Conservation (phyloP, 2,113 vertebrate genomes). For the Semicossyphus pulcher region DNA sequence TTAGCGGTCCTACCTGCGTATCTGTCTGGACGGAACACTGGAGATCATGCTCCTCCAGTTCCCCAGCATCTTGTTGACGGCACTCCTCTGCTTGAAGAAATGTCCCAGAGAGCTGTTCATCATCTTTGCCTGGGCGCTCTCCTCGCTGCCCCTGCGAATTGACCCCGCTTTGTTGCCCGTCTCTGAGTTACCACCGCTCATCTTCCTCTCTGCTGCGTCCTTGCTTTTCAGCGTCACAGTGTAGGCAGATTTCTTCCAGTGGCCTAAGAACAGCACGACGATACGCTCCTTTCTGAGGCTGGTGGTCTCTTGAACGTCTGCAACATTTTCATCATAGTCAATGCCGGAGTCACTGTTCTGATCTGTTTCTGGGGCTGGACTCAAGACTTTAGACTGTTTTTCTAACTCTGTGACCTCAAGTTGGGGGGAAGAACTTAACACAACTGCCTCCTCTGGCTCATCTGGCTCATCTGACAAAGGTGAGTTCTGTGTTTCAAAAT, state of each 20-base stretch:
- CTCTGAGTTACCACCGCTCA: constrained; percentile 29
- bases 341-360: constrained; percentile 83
- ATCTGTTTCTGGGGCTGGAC: constrained; percentile 53
- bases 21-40: constrained; percentile 84
- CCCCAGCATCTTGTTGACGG: constrained; percentile 88
- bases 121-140: constrained; percentile 64
- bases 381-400: constrained; percentile 25
- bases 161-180: constrained; percentile 19
- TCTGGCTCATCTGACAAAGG: constrained; percentile 42
- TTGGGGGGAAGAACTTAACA: constrained; percentile 6
- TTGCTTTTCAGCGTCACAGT: constrained; percentile 77
- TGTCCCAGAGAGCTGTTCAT: constrained; percentile 82
- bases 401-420: constrained; percentile 28
- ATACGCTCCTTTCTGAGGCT: constrained; percentile 92
- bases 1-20: constrained; percentile 75
- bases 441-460: constrained; percentile 21
- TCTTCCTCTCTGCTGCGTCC: constrained; percentile 72
- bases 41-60: constrained; percentile 88
- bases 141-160: constrained; percentile 40
- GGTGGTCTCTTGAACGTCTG: constrained; percentile 77
- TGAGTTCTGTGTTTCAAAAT: constrained; percentile 85
- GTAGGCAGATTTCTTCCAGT: constrained; percentile 93
- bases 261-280: constrained; percentile 91
- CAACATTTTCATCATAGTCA: constrained; percentile 79
- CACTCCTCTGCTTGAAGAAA: constrained; percentile 87